Percentiles rank a stretch among this genome's conserved stretches.
phyloP scores from a whole-genome alignment of 1,140 invertebrate genomes.

The Calycopis cecrops region DNA sequence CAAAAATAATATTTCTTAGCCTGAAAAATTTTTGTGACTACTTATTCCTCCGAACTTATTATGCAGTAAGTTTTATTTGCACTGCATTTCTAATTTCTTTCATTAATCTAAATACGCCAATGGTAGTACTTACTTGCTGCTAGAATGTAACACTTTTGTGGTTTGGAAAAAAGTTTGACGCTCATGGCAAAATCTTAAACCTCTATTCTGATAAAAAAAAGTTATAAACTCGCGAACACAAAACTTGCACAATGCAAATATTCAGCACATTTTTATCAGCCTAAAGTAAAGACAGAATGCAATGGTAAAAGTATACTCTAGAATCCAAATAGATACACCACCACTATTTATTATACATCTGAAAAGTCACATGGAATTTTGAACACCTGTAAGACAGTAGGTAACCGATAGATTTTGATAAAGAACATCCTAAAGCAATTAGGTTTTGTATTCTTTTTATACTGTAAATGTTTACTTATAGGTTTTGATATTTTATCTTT shows the following conservation, averaged over 20 bases:
- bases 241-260: conserved; percentile 6
- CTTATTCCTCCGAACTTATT: too few relatives aligned
- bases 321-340: background rate
- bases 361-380: conserved; percentile 2
- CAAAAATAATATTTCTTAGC: too few relatives aligned
- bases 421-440: conserved; percentile 22
- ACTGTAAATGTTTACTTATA: conserved; percentile 4
- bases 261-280: background rate
- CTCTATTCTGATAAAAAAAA: too few relatives aligned
- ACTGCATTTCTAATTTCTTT: too few relatives aligned
- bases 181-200: too few relatives aligned
- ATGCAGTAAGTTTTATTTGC: too few relatives aligned
- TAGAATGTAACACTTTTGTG: too few relatives aligned
- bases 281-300: background rate
- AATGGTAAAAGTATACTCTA: background rate
- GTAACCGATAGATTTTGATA: conserved; percentile 29
- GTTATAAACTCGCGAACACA: background rate
- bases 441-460: conserved; percentile 10
- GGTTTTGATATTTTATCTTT: conserved; percentile 12
- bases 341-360: background rate
- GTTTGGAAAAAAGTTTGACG: too few relatives aligned
- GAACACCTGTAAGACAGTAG: conserved; percentile 9
- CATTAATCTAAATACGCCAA: too few relatives aligned
- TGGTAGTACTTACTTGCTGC: too few relatives aligned
- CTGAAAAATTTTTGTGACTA: too few relatives aligned